Conservation (phyloP, 2,888 invertebrate species). For the Drosophila mimica region DNA sequence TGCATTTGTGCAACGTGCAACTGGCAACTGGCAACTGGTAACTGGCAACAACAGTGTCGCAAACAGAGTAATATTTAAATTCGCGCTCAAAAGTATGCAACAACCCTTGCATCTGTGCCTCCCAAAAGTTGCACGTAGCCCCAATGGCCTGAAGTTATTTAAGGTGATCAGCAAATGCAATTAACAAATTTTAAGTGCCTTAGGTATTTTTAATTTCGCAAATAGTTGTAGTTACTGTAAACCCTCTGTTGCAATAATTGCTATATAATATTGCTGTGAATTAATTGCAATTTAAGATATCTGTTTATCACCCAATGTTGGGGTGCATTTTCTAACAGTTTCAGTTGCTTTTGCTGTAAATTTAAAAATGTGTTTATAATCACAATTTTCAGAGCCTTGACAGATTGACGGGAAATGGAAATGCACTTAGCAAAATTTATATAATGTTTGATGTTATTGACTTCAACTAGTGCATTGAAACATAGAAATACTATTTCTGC, state of each 20-base stretch:
- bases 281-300: neutral
- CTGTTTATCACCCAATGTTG: neutral
- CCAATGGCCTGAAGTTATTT: slow-evolving; percentile 2
- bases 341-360: neutral
- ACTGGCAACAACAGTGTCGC: slow-evolving; percentile 15
- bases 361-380: neutral
- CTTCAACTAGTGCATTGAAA: neutral
- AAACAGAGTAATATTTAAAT: slow-evolving; percentile 42
- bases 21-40: slow-evolving; percentile 10
- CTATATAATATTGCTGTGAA: neutral
- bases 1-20: slow-evolving; percentile 46
- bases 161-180: neutral
- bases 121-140: neutral
- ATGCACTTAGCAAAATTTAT: neutral
- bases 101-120: slow-evolving; percentile 1
- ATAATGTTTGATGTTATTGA: neutral
- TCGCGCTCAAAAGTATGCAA: slow-evolving; percentile 50
- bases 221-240: too few relatives aligned
- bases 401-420: neutral
- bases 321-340: neutral
- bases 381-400: neutral
- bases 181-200: neutral
- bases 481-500: neutral
- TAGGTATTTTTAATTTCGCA: slow-evolving; percentile 10
- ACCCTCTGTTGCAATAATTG: neutral